Percentiles rank a stretch among this genome's conserved stretches.
phyloP scores from a whole-genome alignment of 1,140 invertebrate species.

The Hycleus cichorii region DNA sequence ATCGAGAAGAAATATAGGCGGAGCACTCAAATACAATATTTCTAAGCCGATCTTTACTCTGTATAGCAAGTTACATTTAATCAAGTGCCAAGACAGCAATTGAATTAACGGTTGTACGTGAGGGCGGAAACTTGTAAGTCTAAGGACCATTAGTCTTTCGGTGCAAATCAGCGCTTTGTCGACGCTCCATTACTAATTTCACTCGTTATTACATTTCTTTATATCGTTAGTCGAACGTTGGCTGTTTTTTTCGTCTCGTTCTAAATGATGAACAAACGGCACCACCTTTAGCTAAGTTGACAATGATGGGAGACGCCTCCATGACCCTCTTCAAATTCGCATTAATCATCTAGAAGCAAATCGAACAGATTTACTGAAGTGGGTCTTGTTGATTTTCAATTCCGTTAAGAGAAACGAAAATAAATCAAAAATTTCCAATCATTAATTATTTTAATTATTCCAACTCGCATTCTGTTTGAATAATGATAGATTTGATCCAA shows the following conservation, averaged over 20 bases:
- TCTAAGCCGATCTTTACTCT: not conserved
- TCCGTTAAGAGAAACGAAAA: no score
- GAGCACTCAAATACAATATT: slow-evolving; percentile 20
- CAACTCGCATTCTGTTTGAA: no score
- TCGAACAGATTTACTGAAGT: not conserved
- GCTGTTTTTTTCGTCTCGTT: no score
- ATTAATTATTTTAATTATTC: no score
- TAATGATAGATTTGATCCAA: no score
- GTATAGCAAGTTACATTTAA: slow-evolving; percentile 30
- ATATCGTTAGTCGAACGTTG: not conserved
- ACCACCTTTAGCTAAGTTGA: not conserved
- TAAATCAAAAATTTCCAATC: no score
- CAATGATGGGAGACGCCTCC: not conserved
- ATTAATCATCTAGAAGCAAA: slow-evolving; percentile 1
- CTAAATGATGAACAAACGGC: no score
- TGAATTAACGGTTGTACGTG: slow-evolving; percentile 34
- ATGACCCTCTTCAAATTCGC: not conserved
- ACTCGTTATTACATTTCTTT: slow-evolving; percentile 14
- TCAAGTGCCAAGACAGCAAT: slow-evolving; percentile 34
- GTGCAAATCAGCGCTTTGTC: slow-evolving; percentile 35
- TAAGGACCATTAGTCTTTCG: slow-evolving; percentile 34
- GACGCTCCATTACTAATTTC: slow-evolving; percentile 14
- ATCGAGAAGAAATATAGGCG: slow-evolving; percentile 34
- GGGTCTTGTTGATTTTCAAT: no score
- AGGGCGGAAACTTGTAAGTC: slow-evolving; percentile 37